phyloP scores from a whole-genome alignment of 1,140 invertebrate genomes.

The Centruroides sculpturatus region DNA sequence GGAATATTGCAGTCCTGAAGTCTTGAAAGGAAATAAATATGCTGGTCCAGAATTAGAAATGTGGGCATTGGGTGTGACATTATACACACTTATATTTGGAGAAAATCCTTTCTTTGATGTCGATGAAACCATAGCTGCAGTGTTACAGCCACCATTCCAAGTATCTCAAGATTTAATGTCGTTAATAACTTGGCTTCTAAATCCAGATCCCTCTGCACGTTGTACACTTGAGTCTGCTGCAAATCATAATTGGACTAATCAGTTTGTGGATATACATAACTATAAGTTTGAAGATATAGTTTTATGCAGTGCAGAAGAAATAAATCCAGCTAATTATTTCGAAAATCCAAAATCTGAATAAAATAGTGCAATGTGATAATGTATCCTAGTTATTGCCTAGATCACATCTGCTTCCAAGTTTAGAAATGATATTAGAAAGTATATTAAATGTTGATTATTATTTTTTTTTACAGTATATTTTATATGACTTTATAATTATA shows the following conservation, averaged over 20 bases:
- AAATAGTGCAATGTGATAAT: too few species aligned
- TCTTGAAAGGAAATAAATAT: slow-evolving; percentile 55
- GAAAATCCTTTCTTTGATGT: slow-evolving; percentile 62
- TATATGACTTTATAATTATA: too few species aligned
- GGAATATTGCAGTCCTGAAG: slow-evolving; percentile 63
- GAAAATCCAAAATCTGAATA: too few species aligned
- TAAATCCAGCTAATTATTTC: too few species aligned
- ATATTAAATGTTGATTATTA: too few species aligned
- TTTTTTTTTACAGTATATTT: too few species aligned
- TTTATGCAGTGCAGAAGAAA: too few species aligned
- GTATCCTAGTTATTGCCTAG: too few species aligned
- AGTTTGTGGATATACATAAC: slow-evolving; percentile 22
- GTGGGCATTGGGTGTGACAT: slow-evolving; percentile 66
- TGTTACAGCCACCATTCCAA: slow-evolving; percentile 30
- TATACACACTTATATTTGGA: slow-evolving; percentile 64
- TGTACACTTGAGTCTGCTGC: slow-evolving; percentile 31
- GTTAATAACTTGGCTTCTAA: slow-evolving; percentile 33
- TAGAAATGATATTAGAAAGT: too few species aligned
- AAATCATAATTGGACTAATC: slow-evolving; percentile 34
- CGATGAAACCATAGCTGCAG: slow-evolving; percentile 51
- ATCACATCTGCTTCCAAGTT: too few species aligned
- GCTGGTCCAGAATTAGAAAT: slow-evolving; percentile 56
- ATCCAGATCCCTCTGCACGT: slow-evolving; percentile 31
- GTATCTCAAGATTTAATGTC: slow-evolving; percentile 28
- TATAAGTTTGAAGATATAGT: too few species aligned